Conservation (phyloP, 2,888 invertebrate species). For the Spilosoma lubricipeda region DNA sequence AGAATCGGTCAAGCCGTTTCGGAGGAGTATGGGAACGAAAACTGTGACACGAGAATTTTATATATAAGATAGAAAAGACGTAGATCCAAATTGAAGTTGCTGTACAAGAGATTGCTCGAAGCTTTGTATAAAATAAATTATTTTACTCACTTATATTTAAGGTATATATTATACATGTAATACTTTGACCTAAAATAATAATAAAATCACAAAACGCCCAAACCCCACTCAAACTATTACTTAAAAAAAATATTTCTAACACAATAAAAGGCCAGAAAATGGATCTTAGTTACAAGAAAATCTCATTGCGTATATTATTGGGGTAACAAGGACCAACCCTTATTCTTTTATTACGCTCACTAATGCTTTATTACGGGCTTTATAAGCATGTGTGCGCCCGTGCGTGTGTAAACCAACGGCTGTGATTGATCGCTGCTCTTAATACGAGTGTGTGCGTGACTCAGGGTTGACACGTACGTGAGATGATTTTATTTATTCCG, state of each 20-base stretch:
- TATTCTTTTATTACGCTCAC: slow-evolving; percentile 59
- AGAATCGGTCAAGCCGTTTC: too few relatives aligned
- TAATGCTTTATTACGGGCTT: slow-evolving; percentile 45
- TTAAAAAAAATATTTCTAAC: slow-evolving; percentile 23
- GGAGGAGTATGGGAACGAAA: too few relatives aligned
- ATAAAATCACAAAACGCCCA: slow-evolving; percentile 7
- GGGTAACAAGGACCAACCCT: slow-evolving; percentile 42
- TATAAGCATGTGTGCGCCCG: slow-evolving; percentile 23
- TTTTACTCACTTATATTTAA: background rate
- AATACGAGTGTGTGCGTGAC: slow-evolving; percentile 51
- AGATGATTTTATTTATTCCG: slow-evolving; percentile 51
- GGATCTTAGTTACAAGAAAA: slow-evolving; percentile 48
- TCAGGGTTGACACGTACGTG: slow-evolving; percentile 60
- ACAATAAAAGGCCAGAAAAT: slow-evolving; percentile 42
- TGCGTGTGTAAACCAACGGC: slow-evolving; percentile 43
- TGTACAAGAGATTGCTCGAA: background rate
- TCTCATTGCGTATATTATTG: slow-evolving; percentile 42
- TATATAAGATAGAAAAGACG: too few relatives aligned
- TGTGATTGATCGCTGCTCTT: slow-evolving; percentile 61
- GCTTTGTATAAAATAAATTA: background rate
- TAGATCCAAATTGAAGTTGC: too few relatives aligned
- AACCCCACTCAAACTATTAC: slow-evolving; percentile 8
- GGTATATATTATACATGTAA: background rate
- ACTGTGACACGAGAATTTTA: too few relatives aligned
- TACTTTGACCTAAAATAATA: background rate